These are phyloP conservation scores for Ovis aries DNA, from an alignment of 2,113 vertebrate genomes.

Conservation along the genomic window ARS-UI_Ramb_v3.0 NC_056056.1:62509501-62510000, in stretches of 20 bases:
- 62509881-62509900: background rate
- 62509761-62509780: background rate
- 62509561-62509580: background rate
- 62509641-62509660: background rate
- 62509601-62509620: background rate
- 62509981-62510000: background rate
- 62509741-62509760: background rate
- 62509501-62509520: background rate
- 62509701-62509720: background rate
- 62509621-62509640: background rate
- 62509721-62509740: background rate
- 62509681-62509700: background rate
- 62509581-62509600: background rate
- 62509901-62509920: background rate
- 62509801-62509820: background rate
- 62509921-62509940: background rate
- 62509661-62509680: background rate
- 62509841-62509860: background rate
- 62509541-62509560: background rate
- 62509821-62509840: background rate
- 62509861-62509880: background rate
- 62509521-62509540: background rate
- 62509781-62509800: background rate
- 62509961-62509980: background rate
- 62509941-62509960: background rate